Base-by-base conservation (phyloP, 2,888 invertebrate species). In the Bellardia pandia region DNA sequence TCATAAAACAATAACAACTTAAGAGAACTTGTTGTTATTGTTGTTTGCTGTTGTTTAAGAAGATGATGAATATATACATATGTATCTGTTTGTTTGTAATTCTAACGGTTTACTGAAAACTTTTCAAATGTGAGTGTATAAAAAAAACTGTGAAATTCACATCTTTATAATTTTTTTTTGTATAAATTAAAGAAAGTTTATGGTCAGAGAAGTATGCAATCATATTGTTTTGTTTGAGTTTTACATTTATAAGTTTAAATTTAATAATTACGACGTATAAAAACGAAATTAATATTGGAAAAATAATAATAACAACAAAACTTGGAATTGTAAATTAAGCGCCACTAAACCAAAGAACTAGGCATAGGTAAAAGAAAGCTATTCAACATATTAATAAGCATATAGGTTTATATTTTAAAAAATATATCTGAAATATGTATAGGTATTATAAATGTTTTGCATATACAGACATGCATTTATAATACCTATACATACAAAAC, bases 121-220 rank as follows among this genome's bases (percentile, higher is more conserved):
- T 40, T 53, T 64, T 66, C 11, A 33, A 58, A 85, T 37, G 40
- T 23, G 42, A 9, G 7, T 42, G 42, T 42, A 42, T 6, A 42
- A 42, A 71, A 53, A 30, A 23, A 64, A 16, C 71, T 11, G 58
- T 58, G 68, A 30, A 45, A 79, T 62, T 72, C 66, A 66, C 51
- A 77, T 23, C 53, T 53, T 60, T 60, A 16, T 68, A 30, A 5
- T 23, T 9, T 76, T 3, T 48, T 23, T 8, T 48, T 30, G 14
- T 68, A 45, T 48, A 68, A 68, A 30, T 74, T 74, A 62, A 79
- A 82, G 82, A 86, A 86, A 82, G 86, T 86, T 82, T 72, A 42
- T 69, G 37, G 11, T 3, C 45, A 48, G 53, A 48, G 53, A 45
- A 45, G 45, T 45, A 60, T 68, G 48, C 58, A 62, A 14, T 66